Conservation (phyloP, 2,113 vertebrate genomes). For the Vireo altiloquus region DNA sequence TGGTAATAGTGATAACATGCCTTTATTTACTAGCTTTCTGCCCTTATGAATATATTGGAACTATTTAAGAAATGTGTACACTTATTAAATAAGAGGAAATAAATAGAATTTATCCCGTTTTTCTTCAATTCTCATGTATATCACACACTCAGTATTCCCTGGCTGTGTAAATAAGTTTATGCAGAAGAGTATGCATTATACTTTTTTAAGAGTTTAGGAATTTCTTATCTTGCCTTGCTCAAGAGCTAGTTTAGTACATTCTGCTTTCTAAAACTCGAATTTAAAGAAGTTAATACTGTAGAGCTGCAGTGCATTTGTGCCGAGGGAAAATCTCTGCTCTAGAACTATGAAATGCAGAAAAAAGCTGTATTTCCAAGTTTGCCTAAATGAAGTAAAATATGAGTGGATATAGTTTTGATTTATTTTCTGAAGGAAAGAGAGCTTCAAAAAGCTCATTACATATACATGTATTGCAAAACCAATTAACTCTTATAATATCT, state of each 20-base stretch:
- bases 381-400: background rate
- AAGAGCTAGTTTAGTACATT: background rate
- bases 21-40: background rate
- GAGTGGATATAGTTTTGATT: background rate
- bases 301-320: background rate
- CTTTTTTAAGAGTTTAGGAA: background rate
- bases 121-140: background rate
- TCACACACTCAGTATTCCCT: background rate
- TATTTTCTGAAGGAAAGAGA: background rate
- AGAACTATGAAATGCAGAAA: background rate
- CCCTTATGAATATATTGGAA: background rate
- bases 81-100: background rate
- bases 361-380: background rate
- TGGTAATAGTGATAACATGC: background rate
- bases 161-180: background rate
- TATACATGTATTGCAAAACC: background rate
- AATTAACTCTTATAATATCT: background rate
- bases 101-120: background rate
- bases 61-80: background rate
- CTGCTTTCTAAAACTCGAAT: background rate
- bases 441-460: background rate
- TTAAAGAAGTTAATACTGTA: background rate
- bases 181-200: background rate
- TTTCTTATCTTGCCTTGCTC: background rate
- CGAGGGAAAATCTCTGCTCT: background rate